Conservation (phyloP, 1,140 invertebrate species). For the Caenorhabditis elegans region WBcel235 BX284604.4:10676001-10676500, state of each 20-base stretch:
- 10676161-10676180: conserved; percentile 85
- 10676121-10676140: conserved; percentile 71
- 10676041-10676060: conserved; percentile 72
- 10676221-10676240: conserved; percentile 76
- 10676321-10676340: conserved; percentile 71
- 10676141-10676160: conserved; percentile 78
- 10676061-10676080: conserved; percentile 84
- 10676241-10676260: conserved; percentile 73
- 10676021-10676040: conserved; percentile 41
- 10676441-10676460: conserved; percentile 77
- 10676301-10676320: conserved; percentile 80
- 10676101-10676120: conserved; percentile 81
- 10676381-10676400: conserved; percentile 82
- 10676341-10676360: conserved; percentile 71
- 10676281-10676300: conserved; percentile 72
- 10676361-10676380: conserved; percentile 82
- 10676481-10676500: conserved; percentile 51
- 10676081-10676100: conserved; percentile 82
- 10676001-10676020: conserved; percentile 74
- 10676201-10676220: conserved; percentile 89
- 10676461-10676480: conserved; percentile 69
- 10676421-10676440: conserved; percentile 81
- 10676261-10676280: conserved; percentile 16
- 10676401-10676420: conserved; percentile 78
- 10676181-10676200: conserved; percentile 82